These are phyloP conservation scores for Petrolisthes cinctipes DNA, from an alignment of 2,888 invertebrate genomes.

Conservation along the genomic window DNA sequence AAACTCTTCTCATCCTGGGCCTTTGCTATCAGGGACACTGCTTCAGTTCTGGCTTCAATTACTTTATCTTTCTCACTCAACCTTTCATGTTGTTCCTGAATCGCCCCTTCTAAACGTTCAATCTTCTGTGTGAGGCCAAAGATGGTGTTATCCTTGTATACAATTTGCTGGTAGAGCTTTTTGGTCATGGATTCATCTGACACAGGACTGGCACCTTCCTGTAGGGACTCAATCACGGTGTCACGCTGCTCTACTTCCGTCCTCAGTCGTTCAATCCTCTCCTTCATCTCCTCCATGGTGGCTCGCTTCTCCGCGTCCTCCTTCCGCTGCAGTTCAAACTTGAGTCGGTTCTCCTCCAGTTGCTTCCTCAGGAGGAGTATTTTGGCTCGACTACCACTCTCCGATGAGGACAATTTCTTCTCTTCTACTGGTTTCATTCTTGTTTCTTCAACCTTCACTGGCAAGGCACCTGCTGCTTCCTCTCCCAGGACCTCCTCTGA, in stretches of 20 bases:
- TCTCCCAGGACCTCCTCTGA: conserved; percentile 5
- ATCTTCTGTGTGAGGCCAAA: conserved; percentile 78
- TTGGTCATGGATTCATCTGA: conserved; percentile 67
- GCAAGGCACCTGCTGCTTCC: background rate
- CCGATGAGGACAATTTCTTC: conserved; percentile 51
- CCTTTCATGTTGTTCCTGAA: conserved; percentile 82
- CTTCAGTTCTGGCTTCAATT: conserved; percentile 84
- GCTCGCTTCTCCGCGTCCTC: conserved; percentile 60
- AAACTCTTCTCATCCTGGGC: conserved; percentile 61
- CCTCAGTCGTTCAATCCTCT: conserved; percentile 60
- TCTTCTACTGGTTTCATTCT: conserved; percentile 31
- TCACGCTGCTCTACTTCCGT: conserved; percentile 62
- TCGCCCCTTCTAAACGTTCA: conserved; percentile 77
- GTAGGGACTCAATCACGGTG: conserved; percentile 58
- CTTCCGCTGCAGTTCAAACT: conserved; percentile 62
- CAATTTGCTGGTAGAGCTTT: conserved; percentile 72
- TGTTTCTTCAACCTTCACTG: background rate
- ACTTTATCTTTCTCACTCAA: conserved; percentile 86
- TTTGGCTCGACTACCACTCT: conserved; percentile 59
- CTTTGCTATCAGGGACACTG: conserved; percentile 77
- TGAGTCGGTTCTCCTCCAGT: conserved; percentile 60
- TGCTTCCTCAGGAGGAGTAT: conserved; percentile 64
- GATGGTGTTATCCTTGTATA: conserved; percentile 77
- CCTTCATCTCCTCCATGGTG: conserved; percentile 64
- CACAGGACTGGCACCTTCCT: conserved; percentile 46